Evolutionary conservation across 2,797 vertebrate species (phyloP).

Genomic region (Chaenodraco wilsoni): DNA sequence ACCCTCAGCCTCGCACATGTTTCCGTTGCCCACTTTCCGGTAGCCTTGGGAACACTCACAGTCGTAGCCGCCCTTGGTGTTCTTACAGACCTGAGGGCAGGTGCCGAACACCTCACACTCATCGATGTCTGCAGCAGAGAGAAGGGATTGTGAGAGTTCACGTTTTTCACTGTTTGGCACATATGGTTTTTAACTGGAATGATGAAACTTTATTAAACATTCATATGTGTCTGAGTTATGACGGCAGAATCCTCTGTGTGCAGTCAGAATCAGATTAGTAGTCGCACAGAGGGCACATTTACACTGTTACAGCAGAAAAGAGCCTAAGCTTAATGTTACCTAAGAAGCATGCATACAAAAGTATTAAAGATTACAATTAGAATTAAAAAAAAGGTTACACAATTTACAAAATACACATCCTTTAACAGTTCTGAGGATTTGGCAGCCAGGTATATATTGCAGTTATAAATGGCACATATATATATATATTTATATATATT

Average conservation of each 20-base stretch:
- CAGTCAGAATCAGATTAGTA: neutral
- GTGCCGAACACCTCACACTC: conserved; percentile 89
- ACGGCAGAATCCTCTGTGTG: neutral
- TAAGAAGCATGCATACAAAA: too few relatives aligned
- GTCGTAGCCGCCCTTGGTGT: conserved; percentile 92
- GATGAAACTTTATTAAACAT: neutral
- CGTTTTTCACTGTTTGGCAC: neutral
- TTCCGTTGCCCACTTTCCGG: conserved; percentile 85
- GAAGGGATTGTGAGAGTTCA: neutral
- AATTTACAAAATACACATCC: too few relatives aligned
- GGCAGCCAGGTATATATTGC: too few relatives aligned
- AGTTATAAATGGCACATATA: too few relatives aligned
- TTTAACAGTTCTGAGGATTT: too few relatives aligned
- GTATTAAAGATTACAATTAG: too few relatives aligned
- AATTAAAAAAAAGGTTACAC: too few relatives aligned
- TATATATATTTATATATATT: too few relatives aligned
- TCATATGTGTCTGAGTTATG: neutral
- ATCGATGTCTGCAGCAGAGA: conserved; percentile 84
- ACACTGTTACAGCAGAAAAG: too few relatives aligned
- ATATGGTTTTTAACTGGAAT: neutral
- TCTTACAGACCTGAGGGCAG: conserved; percentile 91
- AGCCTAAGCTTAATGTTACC: too few relatives aligned
- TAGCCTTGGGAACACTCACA: conserved; percentile 91
- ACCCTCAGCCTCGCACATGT: conserved; percentile 90
- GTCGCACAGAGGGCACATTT: too few relatives aligned